phyloP scores from a whole-genome alignment of 2,888 invertebrate genomes.

The Ceraclea dissimilis region DNA sequence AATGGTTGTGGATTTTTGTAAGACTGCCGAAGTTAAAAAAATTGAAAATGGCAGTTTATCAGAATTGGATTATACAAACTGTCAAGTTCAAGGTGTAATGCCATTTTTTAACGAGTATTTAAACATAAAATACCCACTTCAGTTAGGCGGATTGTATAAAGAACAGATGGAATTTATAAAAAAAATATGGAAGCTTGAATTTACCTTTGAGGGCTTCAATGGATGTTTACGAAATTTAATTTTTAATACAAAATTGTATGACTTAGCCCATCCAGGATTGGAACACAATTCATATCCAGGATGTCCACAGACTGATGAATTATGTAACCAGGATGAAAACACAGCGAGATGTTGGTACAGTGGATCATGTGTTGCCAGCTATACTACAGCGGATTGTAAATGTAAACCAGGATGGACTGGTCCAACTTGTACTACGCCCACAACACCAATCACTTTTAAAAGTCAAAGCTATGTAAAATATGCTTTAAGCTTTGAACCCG shows the following conservation, averaged over 20 bases:
- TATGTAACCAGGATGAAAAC: conserved; percentile 80
- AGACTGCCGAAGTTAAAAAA: conserved; percentile 80
- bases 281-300: conserved; percentile 80
- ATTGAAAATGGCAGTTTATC: conserved; percentile 85
- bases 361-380: conserved; percentile 85
- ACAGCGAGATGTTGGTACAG: conserved; percentile 86
- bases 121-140: conserved; percentile 90
- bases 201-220: conserved; percentile 83
- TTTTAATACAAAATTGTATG: conserved; percentile 93
- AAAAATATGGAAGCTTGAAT: conserved; percentile 86
- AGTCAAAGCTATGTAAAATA: conserved; percentile 95
- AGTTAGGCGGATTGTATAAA: conserved; percentile 87
- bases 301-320: conserved; percentile 88
- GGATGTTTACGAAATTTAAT: conserved; percentile 94
- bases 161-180: conserved; percentile 83
- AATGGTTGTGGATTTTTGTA: conserved; percentile 89
- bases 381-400: conserved; percentile 82
- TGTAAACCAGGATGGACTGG: conserved; percentile 96
- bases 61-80: conserved; percentile 80
- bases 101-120: conserved; percentile 93
- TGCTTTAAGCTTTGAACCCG: conserved; percentile 88
- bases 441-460: conserved; percentile 86
- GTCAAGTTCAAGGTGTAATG: conserved; percentile 82
- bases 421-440: conserved; percentile 75
- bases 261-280: conserved; percentile 87